Evolutionary conservation across 2,888 invertebrate species (phyloP).

Genomic region (Tetanocera ferruginea): DNA sequence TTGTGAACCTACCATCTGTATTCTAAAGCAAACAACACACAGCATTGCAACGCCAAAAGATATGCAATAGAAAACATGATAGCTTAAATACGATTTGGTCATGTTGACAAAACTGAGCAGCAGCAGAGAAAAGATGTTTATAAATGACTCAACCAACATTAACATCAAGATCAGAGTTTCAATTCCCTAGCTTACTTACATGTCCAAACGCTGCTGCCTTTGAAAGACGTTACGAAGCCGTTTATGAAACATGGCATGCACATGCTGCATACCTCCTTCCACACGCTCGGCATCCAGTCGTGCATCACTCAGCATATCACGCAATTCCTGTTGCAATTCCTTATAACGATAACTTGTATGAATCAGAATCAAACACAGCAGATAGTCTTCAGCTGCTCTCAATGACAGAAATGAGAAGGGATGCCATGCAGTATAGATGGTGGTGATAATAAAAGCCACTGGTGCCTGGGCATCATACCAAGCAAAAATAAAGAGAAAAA

Average conservation of each 20-base stretch:
- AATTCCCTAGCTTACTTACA: too few species aligned
- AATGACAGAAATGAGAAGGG: constrained; percentile 12
- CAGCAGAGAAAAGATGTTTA: too few species aligned
- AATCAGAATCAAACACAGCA: constrained; percentile 40
- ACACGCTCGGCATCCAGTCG: not conserved
- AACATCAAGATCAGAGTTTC: constrained; percentile 23
- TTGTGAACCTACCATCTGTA: constrained; percentile 34
- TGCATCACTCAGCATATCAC: constrained; percentile 3
- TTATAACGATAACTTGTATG: constrained; percentile 43
- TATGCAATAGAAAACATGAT: constrained; percentile 42
- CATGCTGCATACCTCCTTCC: constrained; percentile 14
- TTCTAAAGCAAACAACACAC: constrained; percentile 42
- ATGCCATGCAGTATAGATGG: constrained; percentile 38
- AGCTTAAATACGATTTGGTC: constrained; percentile 41
- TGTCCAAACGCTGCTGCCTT: constrained; percentile 38
- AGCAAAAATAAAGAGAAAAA: constrained; percentile 48
- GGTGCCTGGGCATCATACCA: constrained; percentile 49
- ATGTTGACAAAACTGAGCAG: constrained; percentile 38
- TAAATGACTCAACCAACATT: too few species aligned
- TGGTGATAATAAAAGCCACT: constrained; percentile 37
- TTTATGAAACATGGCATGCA: constrained; percentile 36
- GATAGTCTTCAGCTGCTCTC: constrained; percentile 40
- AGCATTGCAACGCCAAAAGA: constrained; percentile 41
- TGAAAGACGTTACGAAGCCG: constrained; percentile 30
- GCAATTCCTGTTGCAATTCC: constrained; percentile 34